Evolutionary conservation across 2,888 invertebrate species (phyloP).

Genomic region (Agrotis segetum): DNA sequence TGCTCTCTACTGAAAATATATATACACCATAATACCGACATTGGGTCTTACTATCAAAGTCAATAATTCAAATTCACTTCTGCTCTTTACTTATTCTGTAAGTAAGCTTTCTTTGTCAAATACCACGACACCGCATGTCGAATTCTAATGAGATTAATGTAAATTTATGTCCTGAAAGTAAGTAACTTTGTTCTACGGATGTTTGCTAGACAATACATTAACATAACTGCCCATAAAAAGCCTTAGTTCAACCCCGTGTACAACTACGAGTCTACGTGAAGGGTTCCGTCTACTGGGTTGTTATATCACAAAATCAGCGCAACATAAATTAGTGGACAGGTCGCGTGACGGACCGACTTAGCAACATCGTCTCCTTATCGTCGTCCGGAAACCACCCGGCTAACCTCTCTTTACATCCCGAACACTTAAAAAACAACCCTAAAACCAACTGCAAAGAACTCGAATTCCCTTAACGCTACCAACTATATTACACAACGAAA

Average conservation of each 20-base stretch:
- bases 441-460: conserved; percentile 75
- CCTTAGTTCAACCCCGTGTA: conserved; percentile 52
- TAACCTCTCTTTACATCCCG: conserved; percentile 72
- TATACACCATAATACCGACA: too few species aligned
- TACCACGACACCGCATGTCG: conserved; percentile 36
- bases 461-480: conserved; percentile 74
- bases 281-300: conserved; percentile 77
- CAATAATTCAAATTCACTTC: not conserved
- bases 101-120: conserved; percentile 32
- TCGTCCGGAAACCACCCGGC: conserved; percentile 82
- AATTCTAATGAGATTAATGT: conserved; percentile 60
- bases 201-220: conserved; percentile 82
- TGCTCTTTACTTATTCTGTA: conserved; percentile 3
- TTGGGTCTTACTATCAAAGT: conserved; percentile 4
- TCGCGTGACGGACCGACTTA: conserved; percentile 90
- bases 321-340: conserved; percentile 90
- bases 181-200: conserved; percentile 64
- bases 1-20: conserved; percentile 6
- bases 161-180: conserved; percentile 53
- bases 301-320: conserved; percentile 88
- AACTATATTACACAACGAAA: conserved; percentile 61
- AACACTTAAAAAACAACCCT: conserved; percentile 72
- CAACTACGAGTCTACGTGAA: conserved; percentile 66
- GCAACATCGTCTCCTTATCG: conserved; percentile 88
- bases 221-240: conserved; percentile 76